Evolutionary conservation across 2,888 invertebrate species (phyloP).

Genomic region (Schizaphis graminum): DNA sequence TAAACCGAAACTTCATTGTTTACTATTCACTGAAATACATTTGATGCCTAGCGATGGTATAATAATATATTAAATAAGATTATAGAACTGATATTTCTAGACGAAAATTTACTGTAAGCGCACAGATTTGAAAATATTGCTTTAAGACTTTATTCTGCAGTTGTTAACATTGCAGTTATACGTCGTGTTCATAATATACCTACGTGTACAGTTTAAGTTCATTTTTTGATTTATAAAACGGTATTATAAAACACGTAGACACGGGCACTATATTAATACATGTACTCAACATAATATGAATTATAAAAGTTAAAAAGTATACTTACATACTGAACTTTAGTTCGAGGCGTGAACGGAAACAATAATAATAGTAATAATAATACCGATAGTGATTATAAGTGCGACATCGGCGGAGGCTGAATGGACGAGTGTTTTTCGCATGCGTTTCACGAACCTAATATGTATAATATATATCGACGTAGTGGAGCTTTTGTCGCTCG

Average conservation of each 20-base stretch:
- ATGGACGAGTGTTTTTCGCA: conserved; percentile 20
- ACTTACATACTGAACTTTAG: neutral
- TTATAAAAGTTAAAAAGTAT: neutral
- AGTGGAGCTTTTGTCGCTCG: conserved; percentile 30
- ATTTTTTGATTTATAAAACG: neutral
- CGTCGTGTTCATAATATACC: neutral
- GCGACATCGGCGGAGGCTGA: neutral
- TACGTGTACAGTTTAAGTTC: too few species aligned
- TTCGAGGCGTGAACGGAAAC: neutral
- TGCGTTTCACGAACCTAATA: conserved; percentile 42
- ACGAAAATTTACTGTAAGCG: neutral
- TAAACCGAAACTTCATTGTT: neutral
- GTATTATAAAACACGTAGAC: neutral
- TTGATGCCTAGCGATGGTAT: neutral
- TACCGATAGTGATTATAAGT: neutral
- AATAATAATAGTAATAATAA: neutral
- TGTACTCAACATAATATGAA: neutral
- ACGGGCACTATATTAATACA: neutral
- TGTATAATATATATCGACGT: neutral
- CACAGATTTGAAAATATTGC: neutral
- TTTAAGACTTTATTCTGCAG: neutral
- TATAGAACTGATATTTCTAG: neutral
- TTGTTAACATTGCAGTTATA: neutral
- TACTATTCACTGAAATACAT: neutral
- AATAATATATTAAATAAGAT: neutral